Evolutionary conservation across 2,797 vertebrate species (phyloP), one percentile per base, ranked within the genome.

Genomic region (Trachops cirrhosus): DNA sequence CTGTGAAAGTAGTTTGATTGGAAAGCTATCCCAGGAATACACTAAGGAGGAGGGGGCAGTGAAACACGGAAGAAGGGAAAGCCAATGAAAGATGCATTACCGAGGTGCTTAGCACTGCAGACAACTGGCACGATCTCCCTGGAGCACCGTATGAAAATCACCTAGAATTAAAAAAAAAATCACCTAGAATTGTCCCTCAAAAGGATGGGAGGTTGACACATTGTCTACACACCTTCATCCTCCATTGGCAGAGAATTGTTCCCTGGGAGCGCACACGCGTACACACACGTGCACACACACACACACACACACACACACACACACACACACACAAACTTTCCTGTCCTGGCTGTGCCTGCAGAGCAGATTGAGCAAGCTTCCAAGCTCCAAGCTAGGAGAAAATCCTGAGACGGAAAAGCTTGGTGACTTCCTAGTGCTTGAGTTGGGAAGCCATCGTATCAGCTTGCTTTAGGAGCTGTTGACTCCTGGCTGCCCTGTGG

Each of bases 331-430:
- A n/a, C n/a, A n/a, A 41, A 46, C 3, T 62, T 79, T 68, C 26
- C 10, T 21, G 0, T 29, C 37, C 2, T 34, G 11, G 4, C 77
- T 21, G 12, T 46, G 14, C 44, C 21, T 80, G 57, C 5, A 26
- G 21, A 70, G 18, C 34, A 9, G 9, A 70, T 26, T 54, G 54
- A 91, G 29, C 21, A 71, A 71, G 39, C 59, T 32, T 64, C 14
- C 21, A 71, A 71, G 46, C 67, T 89, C 37, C 22, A 80, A 85
- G 34, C 19, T n/a, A 79, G 78, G 32, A 75, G 92, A 89, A 93
- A 92, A 74, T 68, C 34, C 29, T 4, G 39, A 89, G 14, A 26
- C 19, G 39, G 59, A 52, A 79, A 74, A 68, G 34, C 82, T 54
- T 54, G 50, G 54, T 37, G 64, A 46, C 29, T 48, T 9, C 0